These are phyloP conservation scores for Thereva unica DNA, from an alignment of 2,888 invertebrate species.

Conservation along the genomic window DNA sequence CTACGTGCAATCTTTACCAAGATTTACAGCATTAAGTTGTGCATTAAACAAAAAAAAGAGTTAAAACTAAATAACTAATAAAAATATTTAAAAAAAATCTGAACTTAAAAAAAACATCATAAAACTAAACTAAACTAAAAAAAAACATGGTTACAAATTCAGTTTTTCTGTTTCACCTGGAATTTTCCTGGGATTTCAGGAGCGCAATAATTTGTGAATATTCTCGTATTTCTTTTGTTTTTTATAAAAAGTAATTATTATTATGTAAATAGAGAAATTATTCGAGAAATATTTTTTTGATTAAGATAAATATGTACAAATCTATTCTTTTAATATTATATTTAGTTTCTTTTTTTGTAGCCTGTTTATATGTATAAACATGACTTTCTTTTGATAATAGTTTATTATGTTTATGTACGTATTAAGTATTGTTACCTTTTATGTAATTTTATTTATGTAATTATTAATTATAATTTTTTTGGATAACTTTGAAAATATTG, in stretches of 20 bases:
- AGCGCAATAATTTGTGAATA: too few relatives aligned
- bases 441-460: slow-evolving; percentile 32
- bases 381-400: slow-evolving; percentile 15
- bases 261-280: slow-evolving; percentile 14
- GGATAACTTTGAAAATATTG: not conserved
- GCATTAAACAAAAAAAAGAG: too few relatives aligned
- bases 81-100: too few relatives aligned
- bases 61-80: too few relatives aligned
- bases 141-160: too few relatives aligned
- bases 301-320: slow-evolving; percentile 9
- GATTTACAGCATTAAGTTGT: too few relatives aligned
- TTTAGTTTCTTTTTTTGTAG: slow-evolving; percentile 15
- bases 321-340: not conserved
- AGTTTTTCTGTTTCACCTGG: too few relatives aligned
- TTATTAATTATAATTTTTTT: not conserved
- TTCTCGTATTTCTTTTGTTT: too few relatives aligned
- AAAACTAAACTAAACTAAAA: too few relatives aligned
- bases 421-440: slow-evolving; percentile 27
- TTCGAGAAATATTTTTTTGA: not conserved
- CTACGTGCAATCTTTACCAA: too few relatives aligned
- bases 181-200: too few relatives aligned
- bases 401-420: slow-evolving; percentile 15
- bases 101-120: too few relatives aligned
- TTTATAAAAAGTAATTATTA: slow-evolving; percentile 40
- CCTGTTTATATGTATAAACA: slow-evolving; percentile 23